Conservation (phyloP, 2,113 vertebrate species). For the Nicator chloris region DNA sequence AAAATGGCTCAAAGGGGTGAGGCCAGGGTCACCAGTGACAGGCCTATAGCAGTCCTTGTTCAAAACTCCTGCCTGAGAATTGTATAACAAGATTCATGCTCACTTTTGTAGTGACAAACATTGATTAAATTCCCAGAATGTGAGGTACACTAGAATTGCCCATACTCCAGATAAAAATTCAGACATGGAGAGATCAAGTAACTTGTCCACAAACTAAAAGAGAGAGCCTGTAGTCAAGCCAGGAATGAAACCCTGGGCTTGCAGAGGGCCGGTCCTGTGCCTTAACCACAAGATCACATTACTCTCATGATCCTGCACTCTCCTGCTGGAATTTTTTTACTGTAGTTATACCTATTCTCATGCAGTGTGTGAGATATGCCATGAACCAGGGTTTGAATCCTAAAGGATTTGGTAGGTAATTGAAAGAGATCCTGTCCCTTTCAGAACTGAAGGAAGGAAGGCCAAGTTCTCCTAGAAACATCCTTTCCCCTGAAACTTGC, state of each 20-base stretch:
- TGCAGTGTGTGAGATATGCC: neutral
- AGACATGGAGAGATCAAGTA: neutral
- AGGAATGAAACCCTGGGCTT: neutral
- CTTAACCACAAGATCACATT: neutral
- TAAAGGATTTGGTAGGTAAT: neutral
- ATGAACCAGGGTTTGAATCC: neutral
- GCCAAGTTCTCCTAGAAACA: neutral
- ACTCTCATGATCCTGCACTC: neutral
- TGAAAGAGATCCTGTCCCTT: neutral
- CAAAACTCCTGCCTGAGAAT: neutral
- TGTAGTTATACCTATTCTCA: neutral
- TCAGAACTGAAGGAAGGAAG: slow-evolving; percentile 24
- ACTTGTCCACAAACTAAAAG: neutral
- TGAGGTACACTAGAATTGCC: neutral
- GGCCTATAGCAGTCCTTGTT: neutral
- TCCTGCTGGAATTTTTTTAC: neutral
- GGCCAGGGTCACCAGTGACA: neutral
- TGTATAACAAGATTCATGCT: neutral
- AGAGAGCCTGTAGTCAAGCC: neutral
- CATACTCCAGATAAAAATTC: neutral
- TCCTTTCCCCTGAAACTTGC: neutral
- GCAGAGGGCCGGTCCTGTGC: neutral
- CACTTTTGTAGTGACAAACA: neutral
- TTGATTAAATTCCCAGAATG: neutral
- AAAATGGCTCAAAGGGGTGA: neutral